Evolutionary conservation across 2,797 vertebrate species (phyloP), one percentile per base, ranked within the genome.

Genomic region (Pseudotriccus pelzelni): DNA sequence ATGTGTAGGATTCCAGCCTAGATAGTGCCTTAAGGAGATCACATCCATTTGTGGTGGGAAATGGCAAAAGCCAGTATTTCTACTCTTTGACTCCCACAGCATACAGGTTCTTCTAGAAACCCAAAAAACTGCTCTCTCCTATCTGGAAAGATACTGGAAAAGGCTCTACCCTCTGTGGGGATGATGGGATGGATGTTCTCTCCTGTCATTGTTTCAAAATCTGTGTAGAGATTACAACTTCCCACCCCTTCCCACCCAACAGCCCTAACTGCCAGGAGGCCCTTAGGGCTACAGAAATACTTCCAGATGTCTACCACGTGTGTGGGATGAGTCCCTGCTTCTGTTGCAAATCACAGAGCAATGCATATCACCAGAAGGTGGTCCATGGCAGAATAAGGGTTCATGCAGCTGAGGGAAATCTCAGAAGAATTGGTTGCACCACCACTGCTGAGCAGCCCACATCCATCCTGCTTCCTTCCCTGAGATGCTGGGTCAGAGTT

Each of bases 81-180:
- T 21, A 41, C 36, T 46, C 14, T 66, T 80, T 76, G 25, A 62
- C 27, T 46, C 39, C 22, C 43, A 69, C 13, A 56, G 10, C 21
- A 59, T 16, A 22, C 47, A 52, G 3, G 36, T 44, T 67, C 81
- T 72, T 86, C 27, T 9, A 59, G 24, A 64, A 78, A 94, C 3
- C 3, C 28, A 34, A 19, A 24, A 68, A 84, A 77, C 18, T n/a
- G 32, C 7, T 2, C 1, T 58, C 14, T 73, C 24, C 16, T 41
- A 1, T 8, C 49, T 69, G 34, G 24, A 73, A 68, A 72, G 28
- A 60, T 9, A 34, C 12, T 60, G 58, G 39, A 60, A 77, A 52
- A 69, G 50, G 36, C 8, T 53, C 43, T 25, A 0, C 32, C 0
- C 34, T 24, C 15, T 43, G 17, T 1, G 0, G 32, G 23, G 23